Evolutionary conservation across 2,113 vertebrate species (phyloP).

Genomic region (Crotalus helleri): DNA sequence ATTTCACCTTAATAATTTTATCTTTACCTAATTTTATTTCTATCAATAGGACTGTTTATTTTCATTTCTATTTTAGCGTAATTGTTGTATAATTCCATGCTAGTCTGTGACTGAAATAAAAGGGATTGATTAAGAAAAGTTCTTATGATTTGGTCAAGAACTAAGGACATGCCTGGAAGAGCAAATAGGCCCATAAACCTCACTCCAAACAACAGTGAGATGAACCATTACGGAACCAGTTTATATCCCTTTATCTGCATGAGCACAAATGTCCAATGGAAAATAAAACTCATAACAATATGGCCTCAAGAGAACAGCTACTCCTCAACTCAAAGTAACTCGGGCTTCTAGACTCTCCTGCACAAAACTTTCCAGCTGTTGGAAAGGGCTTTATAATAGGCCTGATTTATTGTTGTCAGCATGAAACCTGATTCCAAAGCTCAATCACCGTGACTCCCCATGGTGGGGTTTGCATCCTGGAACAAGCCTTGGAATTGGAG

Average conservation of each 20-base stretch:
- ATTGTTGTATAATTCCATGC: not conserved
- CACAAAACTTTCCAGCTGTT: constrained; percentile 63
- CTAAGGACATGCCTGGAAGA: not conserved
- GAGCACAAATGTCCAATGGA: constrained; percentile 44
- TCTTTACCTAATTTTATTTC: not conserved
- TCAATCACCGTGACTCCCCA: constrained; percentile 78
- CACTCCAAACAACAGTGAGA: constrained; percentile 20
- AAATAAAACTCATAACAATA: not conserved
- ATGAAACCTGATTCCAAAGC: constrained; percentile 75
- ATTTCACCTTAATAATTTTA: not conserved
- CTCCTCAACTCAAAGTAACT: constrained; percentile 25
- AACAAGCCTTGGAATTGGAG: constrained; percentile 79
- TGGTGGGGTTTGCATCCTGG: constrained; percentile 73
- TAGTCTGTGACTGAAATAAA: not conserved
- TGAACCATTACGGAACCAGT: not conserved
- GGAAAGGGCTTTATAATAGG: constrained; percentile 66
- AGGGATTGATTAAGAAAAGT: not conserved
- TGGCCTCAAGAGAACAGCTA: constrained; percentile 35
- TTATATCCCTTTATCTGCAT: not conserved
- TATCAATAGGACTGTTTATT: not conserved
- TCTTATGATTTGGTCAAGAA: not conserved
- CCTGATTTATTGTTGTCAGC: constrained; percentile 80
- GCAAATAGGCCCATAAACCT: constrained; percentile 32
- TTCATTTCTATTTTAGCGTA: not conserved
- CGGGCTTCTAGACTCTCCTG: constrained; percentile 47